These are phyloP conservation scores for Hiodon alosoides DNA, from an alignment of 2,113 vertebrate species.

Conservation along the genomic window DNA sequence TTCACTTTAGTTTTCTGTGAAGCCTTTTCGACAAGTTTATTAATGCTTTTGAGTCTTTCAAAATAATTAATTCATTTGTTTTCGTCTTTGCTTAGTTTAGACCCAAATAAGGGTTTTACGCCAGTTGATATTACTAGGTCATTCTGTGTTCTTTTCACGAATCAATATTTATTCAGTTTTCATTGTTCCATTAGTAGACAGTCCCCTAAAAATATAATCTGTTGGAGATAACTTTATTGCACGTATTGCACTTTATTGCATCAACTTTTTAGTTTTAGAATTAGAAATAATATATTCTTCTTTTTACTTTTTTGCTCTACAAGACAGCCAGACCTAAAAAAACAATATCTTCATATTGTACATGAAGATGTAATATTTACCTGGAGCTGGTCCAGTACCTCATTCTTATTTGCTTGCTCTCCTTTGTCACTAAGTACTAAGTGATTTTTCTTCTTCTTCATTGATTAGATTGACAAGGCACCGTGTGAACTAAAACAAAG, in stretches of 20 bases:
- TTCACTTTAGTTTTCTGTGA: neutral
- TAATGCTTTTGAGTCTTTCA: too few relatives aligned
- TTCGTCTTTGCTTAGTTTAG: neutral
- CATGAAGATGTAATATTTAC: too few relatives aligned
- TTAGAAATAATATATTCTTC: neutral
- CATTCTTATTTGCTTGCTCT: neutral
- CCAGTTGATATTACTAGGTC: neutral
- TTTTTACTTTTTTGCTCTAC: neutral
- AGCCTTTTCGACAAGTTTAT: neutral
- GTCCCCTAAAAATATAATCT: neutral
- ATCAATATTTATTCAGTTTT: neutral
- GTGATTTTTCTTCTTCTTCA: too few relatives aligned
- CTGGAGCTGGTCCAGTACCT: too few relatives aligned
- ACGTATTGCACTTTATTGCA: neutral
- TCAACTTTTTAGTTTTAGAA: neutral
- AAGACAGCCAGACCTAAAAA: too few relatives aligned
- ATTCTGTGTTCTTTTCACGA: conserved; percentile 5
- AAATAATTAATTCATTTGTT: too few relatives aligned
- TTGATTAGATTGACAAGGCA: too few relatives aligned
- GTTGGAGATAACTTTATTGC: neutral
- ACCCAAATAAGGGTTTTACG: neutral
- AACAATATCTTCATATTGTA: too few relatives aligned
- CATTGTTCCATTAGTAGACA: neutral
- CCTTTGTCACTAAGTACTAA: neutral
- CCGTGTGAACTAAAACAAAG: too few relatives aligned